phyloP scores from a whole-genome alignment of 2,888 invertebrate species.

The Molorchus minor region DNA sequence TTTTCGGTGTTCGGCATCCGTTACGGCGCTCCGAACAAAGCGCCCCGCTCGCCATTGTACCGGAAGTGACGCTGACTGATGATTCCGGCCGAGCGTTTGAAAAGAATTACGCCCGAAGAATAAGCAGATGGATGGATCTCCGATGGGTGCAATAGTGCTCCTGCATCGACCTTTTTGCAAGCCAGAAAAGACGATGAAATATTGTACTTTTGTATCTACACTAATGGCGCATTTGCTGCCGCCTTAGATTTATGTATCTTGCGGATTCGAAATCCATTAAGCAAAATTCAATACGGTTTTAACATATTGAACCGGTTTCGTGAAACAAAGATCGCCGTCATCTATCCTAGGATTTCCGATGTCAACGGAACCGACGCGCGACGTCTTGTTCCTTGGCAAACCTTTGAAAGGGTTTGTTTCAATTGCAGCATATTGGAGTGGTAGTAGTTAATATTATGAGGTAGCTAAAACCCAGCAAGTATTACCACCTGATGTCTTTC shows the following conservation, averaged over 20 bases:
- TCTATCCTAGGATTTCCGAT: too few relatives aligned
- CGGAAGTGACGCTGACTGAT: slow-evolving; percentile 64
- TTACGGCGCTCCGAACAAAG: slow-evolving; percentile 55
- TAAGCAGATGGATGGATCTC: slow-evolving; percentile 61
- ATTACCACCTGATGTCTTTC: too few relatives aligned
- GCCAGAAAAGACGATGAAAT: slow-evolving; percentile 55
- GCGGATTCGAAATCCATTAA: slow-evolving; percentile 40
- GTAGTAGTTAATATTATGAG: too few relatives aligned
- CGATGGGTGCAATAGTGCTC: slow-evolving; percentile 55
- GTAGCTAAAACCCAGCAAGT: too few relatives aligned
- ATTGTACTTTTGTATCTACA: slow-evolving; percentile 54
- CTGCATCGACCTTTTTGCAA: slow-evolving; percentile 45
- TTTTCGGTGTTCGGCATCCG: slow-evolving; percentile 52
- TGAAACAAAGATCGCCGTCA: slow-evolving; percentile 1
- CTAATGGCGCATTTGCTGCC: slow-evolving; percentile 55
- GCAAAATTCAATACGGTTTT: slow-evolving; percentile 18
- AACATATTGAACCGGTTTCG: slow-evolving; percentile 16
- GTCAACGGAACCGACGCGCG: too few relatives aligned
- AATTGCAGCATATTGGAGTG: too few relatives aligned
- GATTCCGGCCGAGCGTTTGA: slow-evolving; percentile 57
- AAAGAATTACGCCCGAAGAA: slow-evolving; percentile 60
- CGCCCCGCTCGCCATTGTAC: slow-evolving; percentile 58
- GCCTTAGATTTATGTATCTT: slow-evolving; percentile 46
- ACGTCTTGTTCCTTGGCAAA: too few relatives aligned
- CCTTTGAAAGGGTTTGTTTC: too few relatives aligned